Evolutionary conservation across 2,113 vertebrate genomes (phyloP).

Genomic region (Delphinus delphis): DNA sequence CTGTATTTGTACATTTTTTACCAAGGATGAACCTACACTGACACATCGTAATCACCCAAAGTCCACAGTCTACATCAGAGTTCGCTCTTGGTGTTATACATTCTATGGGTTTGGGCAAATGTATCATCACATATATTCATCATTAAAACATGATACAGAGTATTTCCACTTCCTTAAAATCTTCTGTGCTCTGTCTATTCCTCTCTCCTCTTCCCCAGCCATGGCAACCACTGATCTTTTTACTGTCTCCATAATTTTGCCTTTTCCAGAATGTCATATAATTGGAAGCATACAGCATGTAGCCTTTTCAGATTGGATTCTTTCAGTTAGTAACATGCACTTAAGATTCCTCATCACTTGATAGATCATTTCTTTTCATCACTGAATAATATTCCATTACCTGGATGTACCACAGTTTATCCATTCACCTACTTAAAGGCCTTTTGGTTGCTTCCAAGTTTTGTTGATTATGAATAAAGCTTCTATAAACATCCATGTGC

Average conservation of each 20-base stretch:
- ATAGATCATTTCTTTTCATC: background rate
- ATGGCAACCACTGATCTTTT: background rate
- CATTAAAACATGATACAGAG: background rate
- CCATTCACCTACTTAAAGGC: background rate
- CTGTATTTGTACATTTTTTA: background rate
- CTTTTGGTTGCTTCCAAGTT: background rate
- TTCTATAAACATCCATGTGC: background rate
- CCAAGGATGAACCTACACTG: background rate
- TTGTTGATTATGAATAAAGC: background rate
- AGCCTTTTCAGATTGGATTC: background rate
- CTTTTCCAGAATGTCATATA: background rate
- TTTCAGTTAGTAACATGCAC: background rate
- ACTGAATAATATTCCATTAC: background rate
- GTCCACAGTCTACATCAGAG: background rate
- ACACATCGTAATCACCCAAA: background rate
- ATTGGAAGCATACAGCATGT: background rate
- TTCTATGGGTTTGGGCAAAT: background rate
- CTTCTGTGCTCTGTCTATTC: background rate
- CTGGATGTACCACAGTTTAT: background rate
- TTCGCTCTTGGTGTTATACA: background rate
- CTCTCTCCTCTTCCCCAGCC: background rate
- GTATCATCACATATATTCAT: background rate
- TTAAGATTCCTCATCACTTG: background rate
- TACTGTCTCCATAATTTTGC: background rate
- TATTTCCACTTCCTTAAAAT: background rate